These are phyloP conservation scores for Manacus vitellinus DNA, from an alignment of 2,113 vertebrate species.

Conservation along the genomic window DNA sequence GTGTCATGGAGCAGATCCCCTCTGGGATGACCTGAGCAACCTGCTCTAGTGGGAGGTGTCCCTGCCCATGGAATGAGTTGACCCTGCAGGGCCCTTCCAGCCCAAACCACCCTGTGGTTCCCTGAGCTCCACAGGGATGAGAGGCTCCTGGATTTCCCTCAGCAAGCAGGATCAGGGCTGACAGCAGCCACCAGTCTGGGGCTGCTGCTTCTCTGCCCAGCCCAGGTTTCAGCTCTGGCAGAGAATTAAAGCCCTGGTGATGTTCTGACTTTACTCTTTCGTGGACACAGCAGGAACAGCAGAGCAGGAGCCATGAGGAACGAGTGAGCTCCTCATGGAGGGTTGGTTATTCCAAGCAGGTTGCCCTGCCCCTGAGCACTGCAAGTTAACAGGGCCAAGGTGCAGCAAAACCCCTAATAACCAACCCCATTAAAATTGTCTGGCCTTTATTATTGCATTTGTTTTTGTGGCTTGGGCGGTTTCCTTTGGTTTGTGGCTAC, in stretches of 20 bases:
- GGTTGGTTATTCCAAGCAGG: neutral
- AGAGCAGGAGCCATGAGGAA: neutral
- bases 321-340: accelerated
- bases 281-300: neutral
- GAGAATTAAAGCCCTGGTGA: neutral
- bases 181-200: neutral
- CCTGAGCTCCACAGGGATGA: neutral
- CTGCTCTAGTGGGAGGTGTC: neutral
- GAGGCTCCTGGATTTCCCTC: neutral
- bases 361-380: neutral
- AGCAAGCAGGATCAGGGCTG: neutral
- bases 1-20: neutral
- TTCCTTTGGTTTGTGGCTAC: conserved; percentile 37
- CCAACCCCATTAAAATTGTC: neutral
- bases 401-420: neutral
- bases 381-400: neutral
- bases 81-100: neutral
- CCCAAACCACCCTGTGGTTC: neutral
- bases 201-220: neutral
- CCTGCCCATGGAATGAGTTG: neutral
- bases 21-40: neutral
- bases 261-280: too few species aligned
- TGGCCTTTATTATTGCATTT: neutral
- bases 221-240: neutral
- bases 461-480: neutral